These are phyloP conservation scores for Tenthredo mesomela DNA, from an alignment of 2,888 invertebrate species.

Conservation along the genomic window DNA sequence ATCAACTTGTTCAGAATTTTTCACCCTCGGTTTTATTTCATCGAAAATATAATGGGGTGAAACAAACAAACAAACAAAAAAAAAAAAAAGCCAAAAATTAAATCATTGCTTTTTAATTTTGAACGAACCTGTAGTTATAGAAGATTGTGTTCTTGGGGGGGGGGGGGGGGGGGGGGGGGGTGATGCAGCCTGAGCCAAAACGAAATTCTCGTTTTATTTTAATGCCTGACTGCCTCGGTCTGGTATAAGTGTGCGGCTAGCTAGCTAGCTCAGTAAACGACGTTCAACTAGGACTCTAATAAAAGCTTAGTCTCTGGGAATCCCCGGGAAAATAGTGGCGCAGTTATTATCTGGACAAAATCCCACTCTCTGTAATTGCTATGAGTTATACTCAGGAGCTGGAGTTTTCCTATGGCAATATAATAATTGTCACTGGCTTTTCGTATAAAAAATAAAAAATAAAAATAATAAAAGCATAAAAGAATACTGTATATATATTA, in stretches of 20 bases:
- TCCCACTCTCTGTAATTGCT: slow-evolving; percentile 39
- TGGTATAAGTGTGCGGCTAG: not conserved
- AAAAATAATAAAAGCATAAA: no score
- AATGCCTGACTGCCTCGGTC: not conserved
- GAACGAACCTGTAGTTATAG: not conserved
- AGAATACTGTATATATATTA: not conserved
- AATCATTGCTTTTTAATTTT: not conserved
- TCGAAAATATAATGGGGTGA: not conserved
- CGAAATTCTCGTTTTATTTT: slow-evolving; percentile 19
- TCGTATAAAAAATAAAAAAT: not conserved
- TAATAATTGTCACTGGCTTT: not conserved
- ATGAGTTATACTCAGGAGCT: not conserved
- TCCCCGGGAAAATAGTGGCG: slow-evolving; percentile 26
- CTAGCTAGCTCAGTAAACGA: slow-evolving; percentile 25
- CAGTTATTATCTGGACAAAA: slow-evolving; percentile 48
- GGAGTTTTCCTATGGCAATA: not conserved
- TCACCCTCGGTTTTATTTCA: not conserved
- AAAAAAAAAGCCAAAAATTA: not conserved
- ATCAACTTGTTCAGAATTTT: not conserved
- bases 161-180: not conserved
- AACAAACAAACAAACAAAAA: not conserved
- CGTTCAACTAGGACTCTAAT: slow-evolving; percentile 40
- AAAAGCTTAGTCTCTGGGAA: slow-evolving; percentile 32
- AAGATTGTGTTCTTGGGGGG: not conserved
- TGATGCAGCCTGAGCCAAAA: slow-evolving; percentile 4